Percentiles rank a stretch among this genome's conserved stretches.
These are phyloP conservation scores for Pteropus alecto DNA, from an alignment of 2,113 vertebrate species.

Conservation along the genomic window DNA sequence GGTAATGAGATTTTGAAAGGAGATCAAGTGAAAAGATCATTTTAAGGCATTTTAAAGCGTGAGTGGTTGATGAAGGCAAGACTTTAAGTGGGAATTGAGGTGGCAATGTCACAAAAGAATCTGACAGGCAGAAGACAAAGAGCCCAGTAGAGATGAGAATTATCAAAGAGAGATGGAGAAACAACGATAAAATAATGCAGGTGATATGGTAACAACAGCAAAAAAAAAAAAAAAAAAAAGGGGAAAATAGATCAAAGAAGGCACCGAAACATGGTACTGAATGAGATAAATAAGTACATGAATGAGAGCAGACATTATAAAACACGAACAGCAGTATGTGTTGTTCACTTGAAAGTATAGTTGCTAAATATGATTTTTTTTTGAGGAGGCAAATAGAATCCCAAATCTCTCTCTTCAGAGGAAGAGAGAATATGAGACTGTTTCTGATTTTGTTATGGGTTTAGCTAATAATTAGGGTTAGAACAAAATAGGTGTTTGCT, in stretches of 20 bases:
- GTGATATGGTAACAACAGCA: background rate
- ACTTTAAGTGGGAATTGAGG: background rate
- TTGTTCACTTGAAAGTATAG: background rate
- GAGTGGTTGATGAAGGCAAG: slow-evolving; percentile 12
- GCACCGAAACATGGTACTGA: background rate
- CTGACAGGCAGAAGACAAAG: background rate
- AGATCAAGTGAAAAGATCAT: background rate
- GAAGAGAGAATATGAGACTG: background rate
- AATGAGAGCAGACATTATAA: background rate
- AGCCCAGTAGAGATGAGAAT: background rate
- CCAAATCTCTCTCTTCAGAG: background rate
- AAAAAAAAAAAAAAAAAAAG: background rate
- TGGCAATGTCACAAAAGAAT: background rate
- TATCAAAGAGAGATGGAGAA: background rate
- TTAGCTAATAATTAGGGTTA: slow-evolving; percentile 30
- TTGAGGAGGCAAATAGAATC: background rate
- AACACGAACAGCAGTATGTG: background rate
- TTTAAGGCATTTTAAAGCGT: background rate
- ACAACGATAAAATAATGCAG: background rate
- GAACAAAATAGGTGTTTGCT: background rate
- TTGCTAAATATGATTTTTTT: background rate
- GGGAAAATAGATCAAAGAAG: background rate
- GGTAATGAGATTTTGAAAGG: slow-evolving; percentile 28
- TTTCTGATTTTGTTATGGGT: background rate
- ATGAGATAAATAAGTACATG: background rate